These are phyloP conservation scores for Troilus luridus DNA, from an alignment of 2,888 invertebrate species.

Conservation along the genomic window DNA sequence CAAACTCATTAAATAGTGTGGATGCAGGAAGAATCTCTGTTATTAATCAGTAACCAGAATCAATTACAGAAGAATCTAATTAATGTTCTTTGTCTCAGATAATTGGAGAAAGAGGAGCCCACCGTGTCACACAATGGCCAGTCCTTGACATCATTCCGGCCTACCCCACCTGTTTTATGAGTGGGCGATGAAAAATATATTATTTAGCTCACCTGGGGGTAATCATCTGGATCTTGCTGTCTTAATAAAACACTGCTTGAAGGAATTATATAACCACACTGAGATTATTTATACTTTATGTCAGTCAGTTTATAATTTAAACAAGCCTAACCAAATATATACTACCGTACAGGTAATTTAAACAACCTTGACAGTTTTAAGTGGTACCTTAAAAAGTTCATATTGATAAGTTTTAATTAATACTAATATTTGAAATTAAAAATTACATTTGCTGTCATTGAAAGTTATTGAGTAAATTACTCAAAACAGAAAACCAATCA, in stretches of 20 bases:
- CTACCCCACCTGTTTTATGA: conserved; percentile 30
- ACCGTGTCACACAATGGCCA: conserved; percentile 7
- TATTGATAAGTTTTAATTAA: background rate
- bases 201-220: conserved; percentile 29
- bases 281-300: background rate
- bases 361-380: background rate
- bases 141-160: conserved; percentile 10
- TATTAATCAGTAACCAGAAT: conserved; percentile 39
- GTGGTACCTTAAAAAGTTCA: background rate
- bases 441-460: too few species aligned
- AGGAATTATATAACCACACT: background rate
- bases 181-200: conserved; percentile 30
- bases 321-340: background rate
- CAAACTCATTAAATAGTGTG: background rate
- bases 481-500: background rate
- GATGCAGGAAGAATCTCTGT: background rate
- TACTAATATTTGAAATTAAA: background rate
- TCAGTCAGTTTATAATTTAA: background rate
- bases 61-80: conserved; percentile 1
- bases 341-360: background rate
- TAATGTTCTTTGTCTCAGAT: background rate
- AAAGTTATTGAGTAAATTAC: background rate
- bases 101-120: conserved; percentile 38
- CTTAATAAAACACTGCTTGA: background rate
- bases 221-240: conserved; percentile 3